Percentiles rank a stretch among this genome's conserved stretches.
Conservation (phyloP, 2,113 vertebrate genomes). For the Myiozetetes cayanensis region DNA sequence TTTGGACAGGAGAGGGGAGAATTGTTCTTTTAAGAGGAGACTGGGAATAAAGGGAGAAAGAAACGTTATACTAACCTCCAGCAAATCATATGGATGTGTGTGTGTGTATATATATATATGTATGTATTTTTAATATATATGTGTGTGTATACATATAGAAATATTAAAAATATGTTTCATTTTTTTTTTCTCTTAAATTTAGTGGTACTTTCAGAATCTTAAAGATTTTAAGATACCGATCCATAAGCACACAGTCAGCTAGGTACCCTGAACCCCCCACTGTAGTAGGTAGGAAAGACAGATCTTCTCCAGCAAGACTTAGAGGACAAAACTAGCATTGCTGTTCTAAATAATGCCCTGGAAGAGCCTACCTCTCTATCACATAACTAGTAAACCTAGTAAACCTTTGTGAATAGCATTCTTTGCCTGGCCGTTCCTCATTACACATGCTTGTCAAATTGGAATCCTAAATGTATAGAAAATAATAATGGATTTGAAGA, state of each 20-base stretch:
- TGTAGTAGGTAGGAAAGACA: background rate
- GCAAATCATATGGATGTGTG: background rate
- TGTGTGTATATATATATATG: too few species aligned
- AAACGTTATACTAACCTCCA: background rate
- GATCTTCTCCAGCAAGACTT: background rate
- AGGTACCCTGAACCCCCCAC: background rate
- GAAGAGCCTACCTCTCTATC: background rate
- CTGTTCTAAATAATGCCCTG: background rate
- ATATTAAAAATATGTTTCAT: background rate
- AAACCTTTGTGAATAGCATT: background rate
- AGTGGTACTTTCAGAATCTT: background rate
- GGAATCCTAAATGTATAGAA: background rate
- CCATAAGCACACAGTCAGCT: background rate
- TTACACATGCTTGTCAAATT: background rate
- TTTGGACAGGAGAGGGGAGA: background rate
- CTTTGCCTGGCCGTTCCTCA: background rate
- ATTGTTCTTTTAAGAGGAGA: background rate
- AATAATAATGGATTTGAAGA: background rate
- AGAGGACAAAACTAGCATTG: background rate
- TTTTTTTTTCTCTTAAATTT: background rate
- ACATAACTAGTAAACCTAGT: background rate
- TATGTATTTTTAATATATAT: background rate
- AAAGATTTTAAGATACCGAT: background rate
- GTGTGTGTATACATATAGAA: rapidly evolving
- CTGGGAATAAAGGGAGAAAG: background rate